Evolutionary conservation across 2,888 invertebrate genomes (phyloP).

Genomic region (Globia sparganii): DNA sequence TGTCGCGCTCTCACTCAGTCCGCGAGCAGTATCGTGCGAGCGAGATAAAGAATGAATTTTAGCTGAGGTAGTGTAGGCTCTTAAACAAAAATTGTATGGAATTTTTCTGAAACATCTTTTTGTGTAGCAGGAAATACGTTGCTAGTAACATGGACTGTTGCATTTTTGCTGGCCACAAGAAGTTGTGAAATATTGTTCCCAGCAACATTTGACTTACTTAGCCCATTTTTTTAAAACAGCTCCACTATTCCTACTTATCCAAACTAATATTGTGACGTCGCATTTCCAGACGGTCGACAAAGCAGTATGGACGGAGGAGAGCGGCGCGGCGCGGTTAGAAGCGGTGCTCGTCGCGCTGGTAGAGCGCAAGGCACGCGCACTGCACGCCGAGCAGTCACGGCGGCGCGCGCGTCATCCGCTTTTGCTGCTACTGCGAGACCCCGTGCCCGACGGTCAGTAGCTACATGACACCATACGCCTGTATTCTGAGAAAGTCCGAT

Average conservation of each 20-base stretch:
- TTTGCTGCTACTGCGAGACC: conserved; percentile 84
- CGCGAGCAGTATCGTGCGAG: too few species aligned
- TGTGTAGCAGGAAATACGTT: background rate
- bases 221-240: background rate
- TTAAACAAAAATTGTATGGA: background rate
- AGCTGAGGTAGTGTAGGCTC: too few species aligned
- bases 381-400: conserved; percentile 91
- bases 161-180: background rate
- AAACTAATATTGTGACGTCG: background rate
- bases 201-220: background rate
- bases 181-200: background rate
- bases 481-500: background rate
- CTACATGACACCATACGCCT: background rate
- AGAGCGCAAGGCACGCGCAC: conserved; percentile 91
- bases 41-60: too few species aligned
- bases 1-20: too few species aligned
- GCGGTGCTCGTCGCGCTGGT: conserved; percentile 93
- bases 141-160: background rate
- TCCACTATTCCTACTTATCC: background rate
- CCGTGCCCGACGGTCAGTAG: conserved; percentile 84
- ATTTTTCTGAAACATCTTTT: background rate
- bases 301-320: conserved; percentile 93
- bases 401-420: conserved; percentile 83
- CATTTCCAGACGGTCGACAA: conserved; percentile 91
- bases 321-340: conserved; percentile 92